A percentile compares a stretch with the other conserved stretches of the same genome.
These are phyloP conservation scores for Acleris literana DNA, from an alignment of 2,888 invertebrate species.

Conservation along the genomic window DNA sequence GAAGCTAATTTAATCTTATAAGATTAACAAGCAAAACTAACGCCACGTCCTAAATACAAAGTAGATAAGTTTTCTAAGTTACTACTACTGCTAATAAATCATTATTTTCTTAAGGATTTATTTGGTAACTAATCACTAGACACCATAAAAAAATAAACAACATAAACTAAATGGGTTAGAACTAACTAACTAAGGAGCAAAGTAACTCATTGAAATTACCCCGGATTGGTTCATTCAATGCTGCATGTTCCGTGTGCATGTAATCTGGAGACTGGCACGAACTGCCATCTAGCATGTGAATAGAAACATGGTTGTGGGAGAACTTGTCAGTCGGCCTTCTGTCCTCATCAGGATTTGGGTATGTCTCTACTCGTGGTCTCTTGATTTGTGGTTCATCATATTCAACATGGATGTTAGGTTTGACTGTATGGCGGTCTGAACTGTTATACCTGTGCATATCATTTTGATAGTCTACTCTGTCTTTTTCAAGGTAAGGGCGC, in stretches of 20 bases:
- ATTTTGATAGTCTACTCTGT: slow-evolving; percentile 28
- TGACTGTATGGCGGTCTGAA: slow-evolving; percentile 48
- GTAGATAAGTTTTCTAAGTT: no score
- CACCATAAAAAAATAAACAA: neutral
- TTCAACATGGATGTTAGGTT: slow-evolving; percentile 54
- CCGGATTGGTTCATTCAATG: slow-evolving; percentile 10
- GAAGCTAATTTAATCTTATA: no score
- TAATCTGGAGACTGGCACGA: slow-evolving; percentile 72
- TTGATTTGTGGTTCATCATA: slow-evolving; percentile 59
- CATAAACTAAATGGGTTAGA: neutral
- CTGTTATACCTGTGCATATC: slow-evolving; percentile 39
- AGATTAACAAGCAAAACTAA: no score
- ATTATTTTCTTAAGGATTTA: no score
- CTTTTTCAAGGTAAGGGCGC: slow-evolving; percentile 44
- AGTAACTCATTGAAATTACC: neutral
- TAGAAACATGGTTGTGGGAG: slow-evolving; percentile 37
- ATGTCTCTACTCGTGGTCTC: slow-evolving; percentile 51
- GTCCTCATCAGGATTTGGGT: slow-evolving; percentile 41
- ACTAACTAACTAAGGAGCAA: no score
- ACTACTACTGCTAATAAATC: no score
- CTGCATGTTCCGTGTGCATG: slow-evolving; percentile 39
- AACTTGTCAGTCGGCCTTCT: slow-evolving; percentile 41
- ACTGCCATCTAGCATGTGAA: slow-evolving; percentile 39
- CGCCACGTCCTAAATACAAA: no score
- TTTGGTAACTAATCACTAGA: no score